A percentile compares a stretch with the other conserved stretches of the same genome.
Evolutionary conservation across 2,113 vertebrate genomes (phyloP).

Genomic region (Cavia aperea): DNA sequence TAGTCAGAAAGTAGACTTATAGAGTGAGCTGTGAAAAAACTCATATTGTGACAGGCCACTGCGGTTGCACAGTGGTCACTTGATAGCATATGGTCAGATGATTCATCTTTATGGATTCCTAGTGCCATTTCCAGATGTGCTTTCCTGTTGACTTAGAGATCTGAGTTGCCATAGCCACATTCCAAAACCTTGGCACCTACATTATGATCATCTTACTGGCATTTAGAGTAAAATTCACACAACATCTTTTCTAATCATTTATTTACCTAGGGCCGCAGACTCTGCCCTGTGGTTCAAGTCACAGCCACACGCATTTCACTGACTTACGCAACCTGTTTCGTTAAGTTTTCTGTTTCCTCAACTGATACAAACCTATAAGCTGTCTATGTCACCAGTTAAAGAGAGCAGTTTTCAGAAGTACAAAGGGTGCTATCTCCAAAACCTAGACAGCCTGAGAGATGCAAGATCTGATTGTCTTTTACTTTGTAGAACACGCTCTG

Average conservation of each 20-base stretch:
- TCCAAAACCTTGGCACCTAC: background rate
- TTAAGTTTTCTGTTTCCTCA: background rate
- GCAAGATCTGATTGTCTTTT: background rate
- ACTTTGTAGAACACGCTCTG: background rate
- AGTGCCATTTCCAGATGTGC: background rate
- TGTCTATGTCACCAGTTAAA: background rate
- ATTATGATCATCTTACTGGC: background rate
- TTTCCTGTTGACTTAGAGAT: background rate
- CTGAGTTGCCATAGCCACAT: background rate
- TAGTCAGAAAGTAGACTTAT: background rate
- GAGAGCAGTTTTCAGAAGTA: background rate
- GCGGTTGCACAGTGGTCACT: background rate
- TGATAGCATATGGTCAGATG: background rate
- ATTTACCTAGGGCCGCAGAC: too few relatives aligned
- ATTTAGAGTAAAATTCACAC: background rate
- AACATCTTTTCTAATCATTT: background rate
- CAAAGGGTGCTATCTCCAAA: background rate
- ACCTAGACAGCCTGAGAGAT: background rate
- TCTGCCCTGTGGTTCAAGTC: background rate
- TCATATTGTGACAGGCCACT: background rate
- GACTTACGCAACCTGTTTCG: too few relatives aligned
- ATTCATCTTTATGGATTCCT: background rate
- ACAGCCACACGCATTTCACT: background rate
- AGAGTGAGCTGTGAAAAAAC: background rate
- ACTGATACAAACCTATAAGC: background rate